Evolutionary conservation across 2,797 vertebrate genomes (phyloP), one percentile per base, ranked within the genome.

Genomic region (Xiphophorus birchmanni): DNA sequence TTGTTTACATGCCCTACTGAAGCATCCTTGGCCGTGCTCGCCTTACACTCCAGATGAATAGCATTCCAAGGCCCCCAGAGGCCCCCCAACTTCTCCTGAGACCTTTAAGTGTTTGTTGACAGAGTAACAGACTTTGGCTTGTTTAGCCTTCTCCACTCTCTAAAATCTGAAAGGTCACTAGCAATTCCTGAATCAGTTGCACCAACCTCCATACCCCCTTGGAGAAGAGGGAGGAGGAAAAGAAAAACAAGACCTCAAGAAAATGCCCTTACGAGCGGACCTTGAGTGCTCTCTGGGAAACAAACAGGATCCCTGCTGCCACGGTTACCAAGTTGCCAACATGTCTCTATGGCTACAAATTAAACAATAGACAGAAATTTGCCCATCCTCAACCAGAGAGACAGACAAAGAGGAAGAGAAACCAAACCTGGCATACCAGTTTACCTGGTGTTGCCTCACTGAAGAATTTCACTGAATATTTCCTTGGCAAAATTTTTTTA

Each of bases 21-120:
- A 91, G 90, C 90, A 92, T 94, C 91, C 89, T 90, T 85, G 88
- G 87, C 88, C 82, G 58, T 73, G 87, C 90, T 88, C 80, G 88
- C 87, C 90, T 45, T 91, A 91, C 86, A 89, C 91, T 92, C 86
- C 85, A 86, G 90, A 93, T 94, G 93, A 94, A 94, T 93, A 92
- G 89, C 90, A 85, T 91, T 90, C 85, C 84, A 78, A 58, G 75
- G 77, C 87, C 91, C 90, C 90, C 63, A 78, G 90, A 88, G 92
- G 87, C 69, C 91, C 69, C 90, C 90, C 84, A 82, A 85, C 90
- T 92, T 89, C 94, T 94, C 92, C 88, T 78, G 93, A 94, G 93
- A 94, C 94, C 94, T 94, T 94, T 93, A 91, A 94, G 94, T 93
- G 95, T 95, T 95, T 95, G 93, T 94, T 93, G 95, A 94, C 93